Evolutionary conservation across 2,888 invertebrate genomes (phyloP), one percentile per base, ranked within the genome.

Genomic region (Eueremaeus valkanovi): DNA sequence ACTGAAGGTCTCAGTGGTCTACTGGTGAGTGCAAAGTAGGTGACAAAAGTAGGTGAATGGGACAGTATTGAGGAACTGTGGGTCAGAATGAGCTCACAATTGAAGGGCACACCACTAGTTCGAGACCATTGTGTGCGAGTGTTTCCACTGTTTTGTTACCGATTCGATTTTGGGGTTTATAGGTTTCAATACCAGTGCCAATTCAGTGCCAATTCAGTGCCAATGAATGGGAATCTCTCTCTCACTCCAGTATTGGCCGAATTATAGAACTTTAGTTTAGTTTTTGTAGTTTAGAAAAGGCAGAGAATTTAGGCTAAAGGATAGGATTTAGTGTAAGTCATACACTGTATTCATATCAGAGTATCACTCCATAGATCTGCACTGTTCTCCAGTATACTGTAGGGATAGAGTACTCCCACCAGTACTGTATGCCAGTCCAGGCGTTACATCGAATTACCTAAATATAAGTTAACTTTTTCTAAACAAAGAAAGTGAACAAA

Each of bases 1-100:
- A 45, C 2, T 70, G 70, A 70, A 70, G 70, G 70, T 45, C 21
- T 13, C 13, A 21, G 1, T 70, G 40, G 70, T 70, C 70, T 70
- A 70, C 70, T 45, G 70, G 36, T 42, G 40, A 40, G 70, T 45
- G 73, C 72, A 73, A 73, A 73, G 36, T 73, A 58, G 73, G 73
- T 73, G 73, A 73, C 73, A 58, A 73, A 73, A 73, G 73, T 73
- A 73, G 73, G 73, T 49, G 36, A 49, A 31, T 49, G 58, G 73
- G 73, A 73, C 73, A 73, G 24, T 73, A 36, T 58, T 58, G 51
- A 73, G 73, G 73, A 73, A 73, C 73, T 73, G 9, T 24, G 73
- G 49, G 45, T 51, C 49, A 73, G 21, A 58, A 58, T 73, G 51
- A 58, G 73, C 40, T 58, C 73, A 58, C 42, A 73, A 24, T 73